These are phyloP conservation scores for Melanotus villosus DNA, from an alignment of 2,888 invertebrate genomes.

Conservation along the genomic window DNA sequence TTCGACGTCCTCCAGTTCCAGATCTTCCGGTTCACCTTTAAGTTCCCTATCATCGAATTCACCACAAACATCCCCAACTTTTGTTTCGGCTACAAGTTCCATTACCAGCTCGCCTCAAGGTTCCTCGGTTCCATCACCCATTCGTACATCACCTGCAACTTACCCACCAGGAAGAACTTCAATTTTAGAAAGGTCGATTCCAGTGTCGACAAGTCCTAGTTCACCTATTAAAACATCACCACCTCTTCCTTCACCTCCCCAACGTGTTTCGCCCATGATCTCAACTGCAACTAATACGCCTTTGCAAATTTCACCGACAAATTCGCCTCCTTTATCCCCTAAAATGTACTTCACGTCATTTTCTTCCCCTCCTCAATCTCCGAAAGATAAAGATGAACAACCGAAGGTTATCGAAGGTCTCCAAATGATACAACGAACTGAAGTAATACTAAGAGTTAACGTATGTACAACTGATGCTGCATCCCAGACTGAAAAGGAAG, in stretches of 20 bases:
- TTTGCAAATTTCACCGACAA: constrained; percentile 48
- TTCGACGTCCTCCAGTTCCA: constrained; percentile 27
- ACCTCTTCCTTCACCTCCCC: constrained; percentile 54
- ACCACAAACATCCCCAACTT: constrained; percentile 35
- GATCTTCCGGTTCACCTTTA: constrained; percentile 45
- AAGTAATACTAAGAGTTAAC: constrained; percentile 75
- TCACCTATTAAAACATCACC: not conserved
- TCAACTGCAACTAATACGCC: constrained; percentile 60
- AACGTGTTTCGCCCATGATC: constrained; percentile 58
- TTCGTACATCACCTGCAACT: constrained; percentile 25
- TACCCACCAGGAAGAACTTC: not conserved
- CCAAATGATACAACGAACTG: constrained; percentile 75
- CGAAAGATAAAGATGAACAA: constrained; percentile 63
- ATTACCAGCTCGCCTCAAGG: constrained; percentile 20
- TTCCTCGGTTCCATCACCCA: constrained; percentile 16
- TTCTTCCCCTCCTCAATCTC: constrained; percentile 64
- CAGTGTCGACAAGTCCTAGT: not conserved
- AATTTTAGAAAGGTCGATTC: not conserved
- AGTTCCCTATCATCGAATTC: constrained; percentile 30
- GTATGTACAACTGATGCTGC: constrained; percentile 74
- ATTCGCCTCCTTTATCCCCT: constrained; percentile 54
- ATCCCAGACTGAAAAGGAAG: constrained; percentile 67
- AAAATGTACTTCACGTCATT: constrained; percentile 46
- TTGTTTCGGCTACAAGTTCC: constrained; percentile 17
- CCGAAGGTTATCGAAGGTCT: constrained; percentile 69